Evolutionary conservation across 2,797 vertebrate genomes (phyloP).

Genomic region (Rhabdophis nuchalis): DNA sequence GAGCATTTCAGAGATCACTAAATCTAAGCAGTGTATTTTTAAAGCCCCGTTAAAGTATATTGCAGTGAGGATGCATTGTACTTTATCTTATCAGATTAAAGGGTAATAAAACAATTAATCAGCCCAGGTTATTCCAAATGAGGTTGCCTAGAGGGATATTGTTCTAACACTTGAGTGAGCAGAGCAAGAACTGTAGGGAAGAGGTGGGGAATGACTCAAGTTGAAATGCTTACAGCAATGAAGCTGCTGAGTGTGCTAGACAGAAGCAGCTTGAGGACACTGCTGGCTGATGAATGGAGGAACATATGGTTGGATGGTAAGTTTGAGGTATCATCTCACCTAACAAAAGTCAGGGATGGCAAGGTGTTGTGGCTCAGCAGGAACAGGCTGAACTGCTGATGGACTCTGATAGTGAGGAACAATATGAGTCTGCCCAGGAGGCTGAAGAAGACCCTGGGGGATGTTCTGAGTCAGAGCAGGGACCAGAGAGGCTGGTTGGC

Average conservation of each 20-base stretch:
- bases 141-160: background rate
- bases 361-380: too few relatives aligned
- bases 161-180: background rate
- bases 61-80: background rate
- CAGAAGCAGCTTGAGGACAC: background rate
- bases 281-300: background rate
- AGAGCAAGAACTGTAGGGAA: background rate
- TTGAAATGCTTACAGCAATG: background rate
- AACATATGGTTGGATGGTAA: background rate
- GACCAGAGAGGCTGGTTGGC: too few relatives aligned
- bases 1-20: background rate
- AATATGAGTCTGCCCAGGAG: too few relatives aligned
- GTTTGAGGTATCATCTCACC: background rate
- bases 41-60: background rate
- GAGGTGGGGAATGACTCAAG: background rate
- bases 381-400: too few relatives aligned
- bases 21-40: background rate
- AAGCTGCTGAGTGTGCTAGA: background rate
- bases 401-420: too few relatives aligned
- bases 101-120: background rate
- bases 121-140: background rate
- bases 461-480: too few relatives aligned
- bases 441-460: too few relatives aligned
- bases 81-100: background rate
- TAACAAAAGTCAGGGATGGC: background rate